Evolutionary conservation across 92 coral and sea anemone species (phyloP), one percentile per base, ranked within the genome.

Genomic region (Virgularia gustaviana): DNA sequence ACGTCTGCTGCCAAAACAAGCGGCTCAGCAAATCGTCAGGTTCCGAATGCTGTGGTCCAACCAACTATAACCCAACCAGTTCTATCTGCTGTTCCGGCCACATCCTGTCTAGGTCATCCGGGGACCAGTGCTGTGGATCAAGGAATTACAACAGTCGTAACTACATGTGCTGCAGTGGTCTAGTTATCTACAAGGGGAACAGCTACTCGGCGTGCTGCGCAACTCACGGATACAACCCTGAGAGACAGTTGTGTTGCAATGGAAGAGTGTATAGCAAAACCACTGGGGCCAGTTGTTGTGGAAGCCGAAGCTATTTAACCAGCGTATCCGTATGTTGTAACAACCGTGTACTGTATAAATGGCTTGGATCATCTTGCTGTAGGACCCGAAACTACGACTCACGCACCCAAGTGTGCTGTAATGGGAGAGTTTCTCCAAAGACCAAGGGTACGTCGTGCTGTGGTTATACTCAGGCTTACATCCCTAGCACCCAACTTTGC

Each of bases 341-440:
- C 32, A 57, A 57, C 31, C 73, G 73, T 2, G 18, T 65, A 10
- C 73, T 65, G 10, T 18, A 25, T n/a, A 65, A 28, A 45, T 65
- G 73, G 73, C 73, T 55, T 22, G 73, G 73, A 27, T 43, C 73
- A 0, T 65, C 56, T 42, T 65, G 73, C 18, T 65, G 73, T 42
- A 39, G 36, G 32, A 42, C 73, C 25, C 73, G 36, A 28, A 65
- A 65, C 37, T 65, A 65, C 32, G 29, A 65, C 56, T 19, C 36
- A 4, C 28, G 31, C 10, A 65, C 35, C 11, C 73, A 65, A 4
- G 36, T 65, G 4, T 65, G 73, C 38, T 65, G 73, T 39, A 65
- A 65, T 28, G 73, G 73, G 25, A 65, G 20, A 65, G 32, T 65
- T 28, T 15, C 41, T 39, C 11, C 49, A 19, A 63, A 36, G 32